A percentile compares a stretch with the other conserved stretches of the same genome.
Conservation (phyloP, 2,888 invertebrate genomes). For the Drosophila longiperda region DNA sequence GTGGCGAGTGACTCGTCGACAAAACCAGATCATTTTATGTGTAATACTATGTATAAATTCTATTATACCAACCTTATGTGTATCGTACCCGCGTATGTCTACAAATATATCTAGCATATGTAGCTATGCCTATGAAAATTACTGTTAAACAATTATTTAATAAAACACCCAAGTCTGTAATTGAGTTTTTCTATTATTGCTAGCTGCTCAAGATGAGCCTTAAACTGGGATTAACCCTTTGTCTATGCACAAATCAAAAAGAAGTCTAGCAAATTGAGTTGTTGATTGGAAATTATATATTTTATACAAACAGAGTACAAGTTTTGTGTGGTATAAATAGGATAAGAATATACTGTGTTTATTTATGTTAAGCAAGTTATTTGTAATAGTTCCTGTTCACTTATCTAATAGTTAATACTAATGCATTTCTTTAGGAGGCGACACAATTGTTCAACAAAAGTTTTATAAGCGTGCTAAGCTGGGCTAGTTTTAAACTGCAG, state of each 20-base stretch:
- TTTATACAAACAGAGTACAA: slow-evolving; percentile 25
- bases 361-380: not conserved
- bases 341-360: slow-evolving; percentile 11
- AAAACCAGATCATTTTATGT: slow-evolving; percentile 45
- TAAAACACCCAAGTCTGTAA: slow-evolving; percentile 71
- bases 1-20: slow-evolving; percentile 54
- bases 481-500: not conserved
- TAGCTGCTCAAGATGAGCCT: not conserved
- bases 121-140: slow-evolving; percentile 57
- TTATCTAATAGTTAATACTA: slow-evolving; percentile 13
- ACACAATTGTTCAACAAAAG: slow-evolving; percentile 64
- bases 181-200: slow-evolving; percentile 9
- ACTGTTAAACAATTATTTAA: slow-evolving; percentile 75
- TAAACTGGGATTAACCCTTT: not conserved
- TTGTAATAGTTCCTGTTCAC: not conserved
- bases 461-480: slow-evolving; percentile 57
- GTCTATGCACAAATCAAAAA: no score
- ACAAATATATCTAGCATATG: slow-evolving; percentile 44
- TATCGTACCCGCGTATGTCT: slow-evolving; percentile 33
- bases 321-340: slow-evolving; percentile 30
- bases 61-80: slow-evolving; percentile 34
- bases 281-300: not conserved
- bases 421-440: slow-evolving; percentile 39
- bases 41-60: slow-evolving; percentile 55
- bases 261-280: not conserved